Evolutionary conservation across 2,888 invertebrate genomes (phyloP).

Genomic region (Branchellion lobata): DNA sequence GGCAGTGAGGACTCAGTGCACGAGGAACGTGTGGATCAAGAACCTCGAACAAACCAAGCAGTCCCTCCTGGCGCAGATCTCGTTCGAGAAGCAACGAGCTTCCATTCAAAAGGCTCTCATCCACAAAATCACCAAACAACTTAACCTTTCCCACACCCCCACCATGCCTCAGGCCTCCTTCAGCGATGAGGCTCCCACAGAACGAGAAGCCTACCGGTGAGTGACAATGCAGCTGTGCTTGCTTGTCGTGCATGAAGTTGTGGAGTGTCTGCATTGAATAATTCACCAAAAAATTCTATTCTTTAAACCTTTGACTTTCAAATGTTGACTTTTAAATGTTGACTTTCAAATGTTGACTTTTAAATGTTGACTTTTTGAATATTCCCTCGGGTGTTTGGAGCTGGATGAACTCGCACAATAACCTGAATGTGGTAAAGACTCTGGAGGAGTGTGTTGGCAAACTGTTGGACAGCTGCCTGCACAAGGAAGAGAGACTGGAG

Average conservation of each 20-base stretch:
- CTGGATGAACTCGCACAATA: not conserved
- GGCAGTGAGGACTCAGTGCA: conserved; percentile 46
- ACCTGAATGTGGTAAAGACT: not conserved
- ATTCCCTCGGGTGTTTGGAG: too few relatives aligned
- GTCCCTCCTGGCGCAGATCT: conserved; percentile 27
- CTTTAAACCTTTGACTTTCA: too few relatives aligned
- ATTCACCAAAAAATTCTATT: too few relatives aligned
- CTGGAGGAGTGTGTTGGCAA: conserved; percentile 29
- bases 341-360: too few relatives aligned
- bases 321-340: too few relatives aligned
- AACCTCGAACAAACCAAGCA: conserved; percentile 41
- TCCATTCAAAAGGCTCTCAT: not conserved
- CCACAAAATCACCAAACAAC: not conserved
- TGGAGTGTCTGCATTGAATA: too few relatives aligned
- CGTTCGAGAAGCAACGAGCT: conserved; percentile 4
- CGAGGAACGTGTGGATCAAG: conserved; percentile 48
- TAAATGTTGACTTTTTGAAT: too few relatives aligned
- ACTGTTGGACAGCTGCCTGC: not conserved
- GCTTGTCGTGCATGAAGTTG: too few relatives aligned
- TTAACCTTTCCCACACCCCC: not conserved
- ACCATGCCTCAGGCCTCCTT: not conserved
- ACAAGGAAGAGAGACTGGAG: not conserved
- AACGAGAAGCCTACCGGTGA: not conserved
- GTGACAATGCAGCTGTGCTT: too few relatives aligned
- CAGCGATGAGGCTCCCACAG: not conserved